Conservation (phyloP, 2,888 invertebrate genomes). For the Melangyna quadrimaculata region DNA sequence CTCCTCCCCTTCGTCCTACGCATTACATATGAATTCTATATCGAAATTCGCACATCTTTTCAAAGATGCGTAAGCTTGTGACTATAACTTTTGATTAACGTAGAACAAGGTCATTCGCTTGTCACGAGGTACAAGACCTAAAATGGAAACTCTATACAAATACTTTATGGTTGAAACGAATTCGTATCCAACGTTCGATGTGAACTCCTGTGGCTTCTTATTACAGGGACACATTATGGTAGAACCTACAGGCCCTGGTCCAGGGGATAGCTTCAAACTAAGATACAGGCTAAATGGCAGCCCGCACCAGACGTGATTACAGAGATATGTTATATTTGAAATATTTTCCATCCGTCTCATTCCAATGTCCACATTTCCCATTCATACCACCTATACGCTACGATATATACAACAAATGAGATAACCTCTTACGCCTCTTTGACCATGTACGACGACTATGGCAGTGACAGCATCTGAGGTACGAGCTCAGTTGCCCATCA, state of each 20-base stretch:
- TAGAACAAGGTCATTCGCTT: constrained; percentile 46
- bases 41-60: background rate
- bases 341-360: constrained; percentile 10
- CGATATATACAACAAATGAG: constrained; percentile 39
- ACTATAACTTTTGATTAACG: constrained; percentile 55
- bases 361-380: background rate
- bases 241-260: background rate
- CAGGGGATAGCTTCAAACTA: background rate
- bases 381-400: background rate
- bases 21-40: background rate
- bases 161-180: constrained; percentile 16
- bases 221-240: constrained; percentile 29
- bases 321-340: constrained; percentile 55
- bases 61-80: constrained; percentile 3
- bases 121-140: constrained; percentile 11
- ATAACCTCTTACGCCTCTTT: constrained; percentile 38
- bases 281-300: constrained; percentile 3
- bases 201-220: constrained; percentile 20
- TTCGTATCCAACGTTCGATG: background rate
- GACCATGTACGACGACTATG: background rate
- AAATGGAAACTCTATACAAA: constrained; percentile 28
- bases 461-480: background rate
- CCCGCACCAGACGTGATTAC: constrained; percentile 6
- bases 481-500: background rate
- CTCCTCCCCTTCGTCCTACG: background rate